Base-by-base conservation (phyloP, 2,888 invertebrate species). In the Xiphydria camelus region DNA sequence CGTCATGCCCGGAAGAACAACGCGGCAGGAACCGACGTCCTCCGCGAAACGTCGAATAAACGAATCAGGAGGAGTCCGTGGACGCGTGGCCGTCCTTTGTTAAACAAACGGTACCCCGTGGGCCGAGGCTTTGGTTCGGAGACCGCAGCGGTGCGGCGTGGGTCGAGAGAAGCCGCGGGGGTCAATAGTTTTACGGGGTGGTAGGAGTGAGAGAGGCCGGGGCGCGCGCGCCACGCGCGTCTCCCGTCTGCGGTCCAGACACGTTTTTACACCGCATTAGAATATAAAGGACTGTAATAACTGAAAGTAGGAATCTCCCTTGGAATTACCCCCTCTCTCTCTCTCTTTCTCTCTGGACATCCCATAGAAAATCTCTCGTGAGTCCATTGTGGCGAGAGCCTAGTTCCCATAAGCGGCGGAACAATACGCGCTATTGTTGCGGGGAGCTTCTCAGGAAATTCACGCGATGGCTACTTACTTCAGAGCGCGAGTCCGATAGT, bases 351-450 rank as follows among this genome's bases (percentile, higher is more conserved):
- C n/a, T n/a, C 32, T 10, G 37, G 22, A 44, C 37, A 39, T 36
- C 34, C 53, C 39, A 53, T 50, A 48, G 49, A 53, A 41, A 21
- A 49, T 25, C 22, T 33, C 6, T 17, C 21, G 9, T 45, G 33
- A 43, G 38, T 47, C 53, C 43, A 56, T 56, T 56, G 54, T 59
- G 42, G 19, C 52, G 55, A 56, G 57, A 54, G 42, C 41, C 50
- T 52, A 47, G 51, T 49, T 54, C 54, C 54, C 46, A 41, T 49
- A 55, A 57, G 49, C 46, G 45, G 44, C 36, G 45, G 57, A 61
- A 66, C 62, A 66, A 62, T 60, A 53, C 47, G 36, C 18, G 29
- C 10, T 18, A 57, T 61, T 59, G 56, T 61, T 51, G 53, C 47
- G 45, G 49, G 61, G 54, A 59, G 56, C 12, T 29, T 29, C 12